phyloP scores from a whole-genome alignment of 2,797 vertebrate species.

The Darevskia mixta region DNA sequence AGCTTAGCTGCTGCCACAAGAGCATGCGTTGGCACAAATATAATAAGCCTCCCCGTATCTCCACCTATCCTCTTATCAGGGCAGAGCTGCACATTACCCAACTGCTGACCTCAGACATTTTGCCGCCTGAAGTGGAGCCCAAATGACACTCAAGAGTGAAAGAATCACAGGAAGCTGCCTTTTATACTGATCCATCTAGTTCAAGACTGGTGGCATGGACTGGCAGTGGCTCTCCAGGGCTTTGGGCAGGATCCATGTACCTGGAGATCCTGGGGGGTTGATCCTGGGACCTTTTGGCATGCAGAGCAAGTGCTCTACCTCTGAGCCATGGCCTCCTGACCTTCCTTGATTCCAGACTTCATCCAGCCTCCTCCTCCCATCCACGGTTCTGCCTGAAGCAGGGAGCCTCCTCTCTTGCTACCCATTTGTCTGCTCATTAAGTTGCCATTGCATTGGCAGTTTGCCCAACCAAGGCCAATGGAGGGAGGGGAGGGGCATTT shows the following conservation, averaged over 20 bases:
- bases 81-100: not conserved
- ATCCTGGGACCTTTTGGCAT: no score
- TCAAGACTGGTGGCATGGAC: no score
- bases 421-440: not conserved
- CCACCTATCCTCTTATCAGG: conserved; percentile 9
- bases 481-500: not conserved
- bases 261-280: no score
- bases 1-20: not conserved
- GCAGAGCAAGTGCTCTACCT: no score
- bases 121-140: not conserved
- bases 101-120: not conserved
- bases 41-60: conserved; percentile 50
- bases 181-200: no score
- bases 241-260: no score
- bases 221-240: no score
- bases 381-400: not conserved
- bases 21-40: conserved; percentile 22
- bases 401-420: no score
- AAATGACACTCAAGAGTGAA: no score
- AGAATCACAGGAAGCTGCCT: no score
- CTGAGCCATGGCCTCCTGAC: no score
- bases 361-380: not conserved
- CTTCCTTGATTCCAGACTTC: no score
- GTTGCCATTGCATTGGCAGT: not conserved
- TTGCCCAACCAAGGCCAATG: not conserved